A percentile compares a stretch with the other conserved stretches of the same genome.
These are phyloP conservation scores for Diarsia brunnea DNA, from an alignment of 2,888 invertebrate species.

Conservation along the genomic window DNA sequence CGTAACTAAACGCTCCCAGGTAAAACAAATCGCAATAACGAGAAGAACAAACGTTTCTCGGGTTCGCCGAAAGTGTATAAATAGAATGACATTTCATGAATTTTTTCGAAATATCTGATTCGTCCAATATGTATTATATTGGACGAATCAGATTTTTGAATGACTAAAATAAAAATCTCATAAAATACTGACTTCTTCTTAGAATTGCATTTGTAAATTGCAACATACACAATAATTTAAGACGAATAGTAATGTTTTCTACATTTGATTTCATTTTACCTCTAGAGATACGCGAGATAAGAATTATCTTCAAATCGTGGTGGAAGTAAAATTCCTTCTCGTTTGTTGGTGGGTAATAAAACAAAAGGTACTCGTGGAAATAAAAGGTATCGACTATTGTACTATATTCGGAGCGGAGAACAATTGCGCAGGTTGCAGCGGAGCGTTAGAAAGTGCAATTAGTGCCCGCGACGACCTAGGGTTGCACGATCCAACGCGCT, in stretches of 20 bases:
- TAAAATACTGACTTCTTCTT: neutral
- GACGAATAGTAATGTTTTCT: neutral
- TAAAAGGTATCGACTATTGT: slow-evolving; percentile 57
- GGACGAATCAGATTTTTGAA: no score
- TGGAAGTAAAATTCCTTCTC: neutral
- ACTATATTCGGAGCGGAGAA: slow-evolving; percentile 54
- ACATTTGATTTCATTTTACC: no score
- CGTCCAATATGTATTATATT: no score
- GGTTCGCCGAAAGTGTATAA: neutral
- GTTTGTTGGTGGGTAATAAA: slow-evolving; percentile 11
- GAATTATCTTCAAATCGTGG: neutral
- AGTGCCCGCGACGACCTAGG: slow-evolving; percentile 24
- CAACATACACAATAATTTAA: neutral
- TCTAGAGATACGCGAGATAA: neutral
- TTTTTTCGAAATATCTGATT: neutral
- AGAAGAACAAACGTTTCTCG: neutral
- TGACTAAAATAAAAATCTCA: slow-evolving; percentile 11
- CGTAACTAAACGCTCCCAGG: neutral
- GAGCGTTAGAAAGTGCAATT: slow-evolving; percentile 63
- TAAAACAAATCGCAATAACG: neutral
- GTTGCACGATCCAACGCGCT: slow-evolving; percentile 24
- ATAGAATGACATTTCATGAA: no score
- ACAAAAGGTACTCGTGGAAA: slow-evolving; percentile 35
- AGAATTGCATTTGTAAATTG: slow-evolving; percentile 7
- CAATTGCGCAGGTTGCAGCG: slow-evolving; percentile 49